Evolutionary conservation across 2,113 vertebrate genomes (phyloP), one percentile per base, ranked within the genome.

Genomic region (Aplodontia rufa): DNA sequence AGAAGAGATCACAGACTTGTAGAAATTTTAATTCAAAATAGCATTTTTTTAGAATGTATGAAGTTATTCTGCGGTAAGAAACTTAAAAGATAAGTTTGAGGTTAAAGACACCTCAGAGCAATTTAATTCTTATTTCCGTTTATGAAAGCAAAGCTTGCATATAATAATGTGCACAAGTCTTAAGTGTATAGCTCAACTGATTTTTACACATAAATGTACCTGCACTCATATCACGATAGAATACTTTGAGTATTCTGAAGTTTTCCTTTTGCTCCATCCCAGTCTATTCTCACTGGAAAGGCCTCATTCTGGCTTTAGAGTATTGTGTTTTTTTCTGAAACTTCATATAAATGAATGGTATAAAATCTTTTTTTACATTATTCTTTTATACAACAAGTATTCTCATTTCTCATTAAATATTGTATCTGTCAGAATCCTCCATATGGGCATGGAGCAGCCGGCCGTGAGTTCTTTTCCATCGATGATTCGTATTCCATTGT

Each of bases 1-100:
- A 58, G 87, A 51, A 60, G 47, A 85, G 16, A 81, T 24, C 8
- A 62, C 4, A 62, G 8, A 40, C 20, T 85, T 85, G 80, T 42
- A 66, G 37, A 55, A 45, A 76, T 69, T 30, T 55, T 93, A 91
- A 83, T 79, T 92, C 80, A 93, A 91, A 84, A 84, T 32, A 45
- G 17, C 13, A 94, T 60, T 69, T 60, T 74, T 96, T 68, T 64
- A 75, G 42, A 91, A 84, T 47, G 7, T 83, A 84, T 62, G 22
- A 90, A 24, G 49, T 95, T 89, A 78, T 62, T 91, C 42, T 86
- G 75, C 51, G 6, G 24, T 84, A 58, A 71, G 20, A 13, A 79
- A 82, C 40, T 83, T 79, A 60, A 37, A 75, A 97, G 37, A 76
- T 62, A 79, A 24, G 2, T n/a, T n/a, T n/a, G n/a, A n/a, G n/a